Conservation (phyloP, 2,888 invertebrate genomes). For the Cataglyphis albicans region DNA sequence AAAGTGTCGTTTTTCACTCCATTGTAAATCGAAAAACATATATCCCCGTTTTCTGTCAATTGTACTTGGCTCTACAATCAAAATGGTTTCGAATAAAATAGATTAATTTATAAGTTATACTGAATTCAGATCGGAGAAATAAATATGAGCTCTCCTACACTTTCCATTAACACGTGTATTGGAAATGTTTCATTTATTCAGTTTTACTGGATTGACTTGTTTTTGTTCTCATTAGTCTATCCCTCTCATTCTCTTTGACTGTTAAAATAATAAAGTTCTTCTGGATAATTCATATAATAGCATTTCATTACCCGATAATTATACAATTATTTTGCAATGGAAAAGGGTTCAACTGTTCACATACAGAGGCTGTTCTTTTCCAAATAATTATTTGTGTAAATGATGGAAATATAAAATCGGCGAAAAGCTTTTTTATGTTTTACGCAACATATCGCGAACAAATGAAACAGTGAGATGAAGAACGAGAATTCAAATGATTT, state of each 20-base stretch:
- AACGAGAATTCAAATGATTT: background rate
- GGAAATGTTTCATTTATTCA: slow-evolving; percentile 39
- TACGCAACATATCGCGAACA: background rate
- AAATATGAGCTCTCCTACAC: background rate
- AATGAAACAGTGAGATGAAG: background rate
- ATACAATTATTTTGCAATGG: slow-evolving; percentile 15
- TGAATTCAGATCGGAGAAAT: background rate
- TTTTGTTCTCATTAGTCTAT: background rate
- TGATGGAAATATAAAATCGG: slow-evolving; percentile 1
- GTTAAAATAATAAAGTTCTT: slow-evolving; percentile 7
- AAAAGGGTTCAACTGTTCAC: background rate
- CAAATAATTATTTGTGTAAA: slow-evolving; percentile 9
- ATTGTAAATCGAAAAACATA: slow-evolving; percentile 15
- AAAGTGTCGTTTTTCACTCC: slow-evolving; percentile 9
- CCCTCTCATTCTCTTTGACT: background rate
- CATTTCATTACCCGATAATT: slow-evolving; percentile 37
- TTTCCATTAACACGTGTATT: background rate
- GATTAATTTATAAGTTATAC: slow-evolving; percentile 40
- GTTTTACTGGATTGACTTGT: slow-evolving; percentile 24
- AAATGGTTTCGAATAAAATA: slow-evolving; percentile 19
- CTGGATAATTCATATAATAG: slow-evolving; percentile 17
- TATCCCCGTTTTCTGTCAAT: slow-evolving; percentile 2
- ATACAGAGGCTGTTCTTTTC: background rate
- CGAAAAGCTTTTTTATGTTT: background rate
- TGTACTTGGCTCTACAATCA: slow-evolving; percentile 8